Percentiles rank a stretch among this genome's conserved stretches.
phyloP scores from a whole-genome alignment of 2,888 invertebrate species.

The Lasioglossum marginatum region DNA sequence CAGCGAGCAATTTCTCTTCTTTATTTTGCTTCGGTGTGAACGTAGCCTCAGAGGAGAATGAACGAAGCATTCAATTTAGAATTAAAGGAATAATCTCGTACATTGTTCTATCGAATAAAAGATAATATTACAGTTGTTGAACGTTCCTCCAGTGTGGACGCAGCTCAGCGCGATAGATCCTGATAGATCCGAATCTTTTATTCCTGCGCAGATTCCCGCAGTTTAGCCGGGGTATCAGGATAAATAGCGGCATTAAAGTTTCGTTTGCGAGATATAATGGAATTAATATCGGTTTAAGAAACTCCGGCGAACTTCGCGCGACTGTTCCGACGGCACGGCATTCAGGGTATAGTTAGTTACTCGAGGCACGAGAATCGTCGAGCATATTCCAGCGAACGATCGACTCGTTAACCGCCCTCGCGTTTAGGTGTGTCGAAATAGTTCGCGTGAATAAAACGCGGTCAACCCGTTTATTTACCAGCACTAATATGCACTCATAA shows the following conservation, averaged over 20 bases:
- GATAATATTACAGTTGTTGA: too few relatives aligned
- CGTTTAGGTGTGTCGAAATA: too few relatives aligned
- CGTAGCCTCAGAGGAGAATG: too few relatives aligned
- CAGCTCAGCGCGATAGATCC: background rate
- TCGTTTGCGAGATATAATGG: background rate
- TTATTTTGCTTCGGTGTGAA: too few relatives aligned
- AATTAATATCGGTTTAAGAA: conserved; percentile 8
- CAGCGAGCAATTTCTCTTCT: too few relatives aligned
- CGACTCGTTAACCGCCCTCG: background rate
- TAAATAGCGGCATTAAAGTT: background rate
- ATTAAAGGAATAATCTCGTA: too few relatives aligned
- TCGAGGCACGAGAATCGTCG: background rate
- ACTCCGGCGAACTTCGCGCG: background rate
- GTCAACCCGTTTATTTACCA: background rate
- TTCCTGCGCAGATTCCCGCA: background rate
- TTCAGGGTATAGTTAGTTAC: background rate
- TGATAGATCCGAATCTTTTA: background rate
- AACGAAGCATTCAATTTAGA: too few relatives aligned
- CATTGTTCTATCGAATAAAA: too few relatives aligned
- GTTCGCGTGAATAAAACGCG: too few relatives aligned
- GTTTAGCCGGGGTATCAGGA: background rate
- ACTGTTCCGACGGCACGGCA: background rate
- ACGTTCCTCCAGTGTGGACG: background rate
- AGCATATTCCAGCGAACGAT: background rate
- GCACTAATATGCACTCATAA: background rate